Evolutionary conservation across 1,140 invertebrate genomes (phyloP).

Genomic region (Asbolus verrucosus): DNA sequence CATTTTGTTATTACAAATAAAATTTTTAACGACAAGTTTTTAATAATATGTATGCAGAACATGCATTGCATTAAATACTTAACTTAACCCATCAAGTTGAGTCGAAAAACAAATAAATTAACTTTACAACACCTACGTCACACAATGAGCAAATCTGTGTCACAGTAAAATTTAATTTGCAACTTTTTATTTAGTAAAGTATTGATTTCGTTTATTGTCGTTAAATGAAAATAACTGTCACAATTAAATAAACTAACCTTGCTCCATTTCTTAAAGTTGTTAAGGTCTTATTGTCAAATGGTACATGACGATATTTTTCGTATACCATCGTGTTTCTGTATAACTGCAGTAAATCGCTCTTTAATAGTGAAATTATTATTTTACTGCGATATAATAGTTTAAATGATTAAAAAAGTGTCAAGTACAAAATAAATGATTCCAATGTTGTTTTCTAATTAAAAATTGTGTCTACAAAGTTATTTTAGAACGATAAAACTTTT

Average conservation of each 20-base stretch:
- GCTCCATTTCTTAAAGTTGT: conserved; percentile 15
- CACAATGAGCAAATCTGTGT: conserved; percentile 15
- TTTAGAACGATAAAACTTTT: not conserved
- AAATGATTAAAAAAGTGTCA: too few relatives aligned
- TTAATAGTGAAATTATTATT: too few relatives aligned
- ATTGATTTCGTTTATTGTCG: conserved; percentile 25
- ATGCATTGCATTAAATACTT: too few relatives aligned
- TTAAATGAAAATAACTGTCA: conserved; percentile 23
- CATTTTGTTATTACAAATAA: conserved; percentile 22
- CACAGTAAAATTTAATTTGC: conserved; percentile 1
- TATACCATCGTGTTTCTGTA: too few relatives aligned
- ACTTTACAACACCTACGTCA: conserved; percentile 12
- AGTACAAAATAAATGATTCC: too few relatives aligned
- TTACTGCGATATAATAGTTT: too few relatives aligned
- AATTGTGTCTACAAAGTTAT: too few relatives aligned
- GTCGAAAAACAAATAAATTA: conserved; percentile 1
- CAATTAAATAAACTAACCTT: conserved; percentile 33
- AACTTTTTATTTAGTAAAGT: conserved; percentile 7
- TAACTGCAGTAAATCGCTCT: too few relatives aligned
- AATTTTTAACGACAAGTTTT: conserved; percentile 2
- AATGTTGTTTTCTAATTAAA: too few relatives aligned
- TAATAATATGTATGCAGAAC: too few relatives aligned
- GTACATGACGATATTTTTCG: too few relatives aligned
- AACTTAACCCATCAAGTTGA: not conserved
- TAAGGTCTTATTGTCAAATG: conserved; percentile 13